Evolutionary conservation across 2,797 vertebrate species (phyloP).

Genomic region (Ceryle rudis): DNA sequence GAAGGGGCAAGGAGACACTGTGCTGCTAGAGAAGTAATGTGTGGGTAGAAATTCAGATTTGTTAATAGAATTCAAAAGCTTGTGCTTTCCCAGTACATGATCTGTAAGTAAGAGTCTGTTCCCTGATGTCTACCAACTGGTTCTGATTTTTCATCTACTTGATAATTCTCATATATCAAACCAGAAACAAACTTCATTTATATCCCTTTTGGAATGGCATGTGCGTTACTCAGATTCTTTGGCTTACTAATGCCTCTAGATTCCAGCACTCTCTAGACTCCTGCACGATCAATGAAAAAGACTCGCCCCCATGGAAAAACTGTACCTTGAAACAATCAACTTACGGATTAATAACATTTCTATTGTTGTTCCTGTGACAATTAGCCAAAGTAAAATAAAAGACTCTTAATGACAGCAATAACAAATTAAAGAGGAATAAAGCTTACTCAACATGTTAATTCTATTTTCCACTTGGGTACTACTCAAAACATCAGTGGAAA

Average conservation of each 20-base stretch:
- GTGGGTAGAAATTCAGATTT: not conserved
- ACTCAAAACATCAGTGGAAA: conserved; percentile 64
- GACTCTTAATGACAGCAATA: conserved; percentile 58
- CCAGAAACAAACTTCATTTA: not conserved
- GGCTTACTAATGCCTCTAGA: not conserved
- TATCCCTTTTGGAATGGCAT: not conserved
- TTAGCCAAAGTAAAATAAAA: conserved; percentile 71
- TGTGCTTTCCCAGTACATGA: not conserved
- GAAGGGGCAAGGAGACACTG: not conserved
- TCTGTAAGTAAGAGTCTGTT: not conserved
- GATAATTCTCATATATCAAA: not conserved
- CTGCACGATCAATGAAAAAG: not conserved
- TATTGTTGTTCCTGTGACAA: conserved; percentile 57
- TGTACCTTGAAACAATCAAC: not conserved
- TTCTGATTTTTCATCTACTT: not conserved
- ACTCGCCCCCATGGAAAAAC: not conserved
- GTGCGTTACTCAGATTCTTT: not conserved
- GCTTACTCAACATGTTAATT: conserved; percentile 74
- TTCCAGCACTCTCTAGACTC: not conserved
- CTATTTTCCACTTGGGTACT: conserved; percentile 79
- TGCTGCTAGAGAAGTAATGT: not conserved
- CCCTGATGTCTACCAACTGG: not conserved
- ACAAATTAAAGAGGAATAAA: conserved; percentile 82
- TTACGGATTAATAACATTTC: not conserved
- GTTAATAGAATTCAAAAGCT: not conserved